Base-by-base conservation (phyloP, 1,140 invertebrate genomes). In the Drosophila grimshawi region DNA sequence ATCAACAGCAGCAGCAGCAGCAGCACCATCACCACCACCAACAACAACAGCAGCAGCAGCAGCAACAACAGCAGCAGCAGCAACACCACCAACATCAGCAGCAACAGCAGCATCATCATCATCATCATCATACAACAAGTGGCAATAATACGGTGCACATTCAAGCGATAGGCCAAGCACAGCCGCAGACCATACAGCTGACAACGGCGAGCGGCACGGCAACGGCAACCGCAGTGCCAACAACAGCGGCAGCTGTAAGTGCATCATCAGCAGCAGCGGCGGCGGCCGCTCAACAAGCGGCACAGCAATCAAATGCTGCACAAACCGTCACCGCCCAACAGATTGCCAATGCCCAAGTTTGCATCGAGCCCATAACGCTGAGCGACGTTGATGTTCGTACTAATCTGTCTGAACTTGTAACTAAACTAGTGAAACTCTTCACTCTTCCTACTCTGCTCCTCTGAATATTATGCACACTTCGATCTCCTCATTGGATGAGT, bases 321-420 rank as follows among this genome's bases (percentile, higher is more conserved):
- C 82, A 91, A 57, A 81, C 88, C n/a, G 76, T 83, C 53, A 85
- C 93, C 68, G 93, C 93, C 35, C 94, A 94, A 86, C 93, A 93
- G 72, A 93, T 94, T 57, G 92, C 93, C 72, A 94, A 95, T 90
- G 94, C 95, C 88, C 95, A 95, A 93, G 96, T 97, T 94, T 96
- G 96, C 94, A 94, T 95, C 90, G 95, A 95, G 90, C 94, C 95
- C 86, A 94, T 94, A 93, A 94, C 93, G 70, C 94, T 94, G 85
- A 93, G 94, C 82, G 95, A 95, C 90, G 95, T 95, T 81, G 95
- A 95, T 94, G 95, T 95, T 95, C 93, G 94, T 93, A 93, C 92
- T 91, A 88, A 90, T 80, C 75, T 68, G 64, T 78, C 55, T 67
- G 81, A 79, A 59, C 33, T 63, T 74, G 74, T 73, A 62, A 57